A percentile compares a stretch with the other conserved stretches of the same genome.
Evolutionary conservation across 2,113 vertebrate species (phyloP).

Genomic region (Lasiurus cinereus): DNA sequence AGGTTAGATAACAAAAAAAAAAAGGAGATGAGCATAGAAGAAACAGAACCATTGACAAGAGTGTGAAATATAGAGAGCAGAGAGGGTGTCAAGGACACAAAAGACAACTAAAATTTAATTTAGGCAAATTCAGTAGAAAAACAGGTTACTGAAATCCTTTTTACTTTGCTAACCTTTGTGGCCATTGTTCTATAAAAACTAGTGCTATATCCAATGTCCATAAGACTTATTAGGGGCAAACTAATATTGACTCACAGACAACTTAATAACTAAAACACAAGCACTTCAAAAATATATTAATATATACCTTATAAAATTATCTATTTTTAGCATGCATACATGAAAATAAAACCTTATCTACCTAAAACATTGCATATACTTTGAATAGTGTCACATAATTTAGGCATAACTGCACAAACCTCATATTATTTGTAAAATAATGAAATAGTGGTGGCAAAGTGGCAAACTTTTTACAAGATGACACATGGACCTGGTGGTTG

Average conservation of each 20-base stretch:
- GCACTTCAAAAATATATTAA: neutral
- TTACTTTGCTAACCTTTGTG: neutral
- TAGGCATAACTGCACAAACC: neutral
- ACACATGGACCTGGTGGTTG: neutral
- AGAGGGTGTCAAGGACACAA: neutral
- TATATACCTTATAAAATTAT: neutral
- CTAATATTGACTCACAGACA: neutral
- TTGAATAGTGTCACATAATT: neutral
- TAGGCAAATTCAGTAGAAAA: neutral
- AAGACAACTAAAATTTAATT: neutral
- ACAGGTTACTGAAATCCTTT: neutral
- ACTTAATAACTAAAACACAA: slow-evolving; percentile 2
- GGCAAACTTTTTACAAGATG: neutral
- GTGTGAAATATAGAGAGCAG: neutral
- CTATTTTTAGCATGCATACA: neutral
- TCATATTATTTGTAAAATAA: slow-evolving; percentile 48
- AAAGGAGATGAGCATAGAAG: neutral
- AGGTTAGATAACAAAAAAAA: neutral
- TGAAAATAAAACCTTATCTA: neutral
- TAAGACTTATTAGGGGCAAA: neutral
- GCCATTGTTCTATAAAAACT: neutral
- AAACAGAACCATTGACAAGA: neutral
- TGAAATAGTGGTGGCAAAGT: neutral
- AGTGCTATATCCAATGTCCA: neutral
- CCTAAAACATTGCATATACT: neutral